Conservation (phyloP, 2,888 invertebrate species). For the Epinotia demarniana region DNA sequence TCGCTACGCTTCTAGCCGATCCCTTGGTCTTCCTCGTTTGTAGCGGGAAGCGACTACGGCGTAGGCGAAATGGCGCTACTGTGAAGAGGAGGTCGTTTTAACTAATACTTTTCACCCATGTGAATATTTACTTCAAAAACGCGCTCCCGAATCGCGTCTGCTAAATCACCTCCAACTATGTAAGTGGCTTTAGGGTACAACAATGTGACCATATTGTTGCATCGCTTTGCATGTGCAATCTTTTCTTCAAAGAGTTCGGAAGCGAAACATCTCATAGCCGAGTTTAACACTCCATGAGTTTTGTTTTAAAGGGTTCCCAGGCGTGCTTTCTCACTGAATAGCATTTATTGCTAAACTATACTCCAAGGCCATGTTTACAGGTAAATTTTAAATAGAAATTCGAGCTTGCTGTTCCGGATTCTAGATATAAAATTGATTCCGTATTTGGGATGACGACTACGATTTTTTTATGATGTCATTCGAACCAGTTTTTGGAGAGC, state of each 20-base stretch:
- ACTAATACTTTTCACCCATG: too few relatives aligned
- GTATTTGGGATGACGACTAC: too few relatives aligned
- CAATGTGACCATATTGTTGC: conserved; percentile 36
- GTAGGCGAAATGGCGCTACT: too few relatives aligned
- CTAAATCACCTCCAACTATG: conserved; percentile 4
- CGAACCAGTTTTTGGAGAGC: too few relatives aligned
- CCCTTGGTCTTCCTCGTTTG: too few relatives aligned
- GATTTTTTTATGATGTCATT: too few relatives aligned
- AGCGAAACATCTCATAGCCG: conserved; percentile 12
- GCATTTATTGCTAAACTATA: neutral
- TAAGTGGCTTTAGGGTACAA: conserved; percentile 24
- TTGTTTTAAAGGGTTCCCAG: conserved; percentile 1
- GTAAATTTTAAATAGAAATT: neutral
- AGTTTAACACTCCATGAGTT: conserved; percentile 26
- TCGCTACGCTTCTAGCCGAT: too few relatives aligned
- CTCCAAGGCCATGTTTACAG: neutral
- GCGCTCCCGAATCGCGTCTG: neutral
- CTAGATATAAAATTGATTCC: too few relatives aligned
- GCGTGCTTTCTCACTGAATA: neutral
- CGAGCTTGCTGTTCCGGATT: too few relatives aligned
- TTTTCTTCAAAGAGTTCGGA: conserved; percentile 18
- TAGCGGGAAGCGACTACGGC: too few relatives aligned
- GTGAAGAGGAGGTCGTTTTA: too few relatives aligned
- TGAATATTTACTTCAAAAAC: neutral
- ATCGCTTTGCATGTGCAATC: conserved; percentile 7